These are phyloP conservation scores for Hylaeus anthracinus DNA, from an alignment of 1,140 invertebrate species.

Conservation along the genomic window DNA sequence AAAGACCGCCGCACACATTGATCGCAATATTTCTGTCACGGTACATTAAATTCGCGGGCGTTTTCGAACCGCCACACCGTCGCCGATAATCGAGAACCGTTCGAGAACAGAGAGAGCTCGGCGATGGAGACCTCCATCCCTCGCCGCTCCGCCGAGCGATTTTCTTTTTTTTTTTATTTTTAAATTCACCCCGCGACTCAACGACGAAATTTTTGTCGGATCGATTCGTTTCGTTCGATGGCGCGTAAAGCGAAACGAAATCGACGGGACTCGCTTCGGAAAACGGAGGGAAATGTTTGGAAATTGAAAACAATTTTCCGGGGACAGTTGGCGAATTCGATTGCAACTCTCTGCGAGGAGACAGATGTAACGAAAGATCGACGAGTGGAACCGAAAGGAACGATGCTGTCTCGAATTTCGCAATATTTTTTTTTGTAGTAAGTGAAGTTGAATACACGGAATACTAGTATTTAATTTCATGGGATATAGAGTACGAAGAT, in stretches of 20 bases:
- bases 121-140: too few species aligned
- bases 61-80: constrained; percentile 1
- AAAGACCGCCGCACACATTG: neutral
- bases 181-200: neutral
- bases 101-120: too few species aligned
- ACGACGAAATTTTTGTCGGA: constrained; percentile 16
- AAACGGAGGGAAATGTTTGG: neutral
- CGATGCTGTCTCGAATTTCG: neutral
- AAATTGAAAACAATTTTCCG: neutral
- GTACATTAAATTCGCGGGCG: constrained; percentile 40
- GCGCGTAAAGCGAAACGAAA: neutral
- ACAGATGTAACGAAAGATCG: neutral
- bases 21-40: constrained; percentile 35
- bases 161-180: neutral
- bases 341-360: neutral
- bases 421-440: neutral
- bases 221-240: constrained; percentile 19
- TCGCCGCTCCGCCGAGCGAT: too few species aligned
- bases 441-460: too few species aligned
- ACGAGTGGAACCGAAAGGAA: neutral
- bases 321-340: neutral
- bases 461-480: too few species aligned
- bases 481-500: too few species aligned
- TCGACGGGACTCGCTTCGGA: too few species aligned
- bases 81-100: neutral